phyloP scores from a whole-genome alignment of 2,797 vertebrate genomes.

The Peromyscus nudipes region DNA sequence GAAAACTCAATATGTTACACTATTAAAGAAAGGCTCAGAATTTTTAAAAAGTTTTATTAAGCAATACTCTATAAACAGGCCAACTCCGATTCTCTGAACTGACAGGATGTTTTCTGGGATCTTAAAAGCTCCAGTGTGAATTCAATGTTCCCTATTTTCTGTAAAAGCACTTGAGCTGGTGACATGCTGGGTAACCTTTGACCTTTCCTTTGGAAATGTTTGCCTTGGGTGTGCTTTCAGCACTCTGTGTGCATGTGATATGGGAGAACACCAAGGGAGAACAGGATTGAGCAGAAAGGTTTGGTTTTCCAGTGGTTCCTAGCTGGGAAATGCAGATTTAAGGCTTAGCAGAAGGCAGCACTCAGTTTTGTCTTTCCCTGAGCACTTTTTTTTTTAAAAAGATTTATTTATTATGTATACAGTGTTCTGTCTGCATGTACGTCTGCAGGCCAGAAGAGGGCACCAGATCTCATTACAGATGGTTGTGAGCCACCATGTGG shows the following conservation, averaged over 20 bases:
- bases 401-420: too few relatives aligned
- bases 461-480: too few relatives aligned
- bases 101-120: slow-evolving; percentile 30
- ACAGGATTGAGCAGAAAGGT: not conserved
- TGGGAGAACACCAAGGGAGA: not conserved
- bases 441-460: too few relatives aligned
- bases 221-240: not conserved
- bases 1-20: slow-evolving; percentile 6
- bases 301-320: not conserved
- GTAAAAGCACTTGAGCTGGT: slow-evolving; percentile 63
- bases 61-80: slow-evolving; percentile 12
- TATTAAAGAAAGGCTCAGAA: not conserved
- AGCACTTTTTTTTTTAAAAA: too few relatives aligned
- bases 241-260: not conserved
- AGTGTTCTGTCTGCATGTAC: too few relatives aligned
- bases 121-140: slow-evolving; percentile 36
- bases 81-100: slow-evolving; percentile 45
- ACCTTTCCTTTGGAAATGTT: slow-evolving; percentile 39
- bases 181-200: slow-evolving; percentile 20
- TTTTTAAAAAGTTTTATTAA: slow-evolving; percentile 15
- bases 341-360: not conserved
- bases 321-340: not conserved
- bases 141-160: slow-evolving; percentile 50
- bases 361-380: not conserved
- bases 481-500: too few relatives aligned